Percentiles rank a stretch among this genome's conserved stretches.
Evolutionary conservation across 2,888 invertebrate genomes (phyloP).

Genomic region (Lutraria lutraria): DNA sequence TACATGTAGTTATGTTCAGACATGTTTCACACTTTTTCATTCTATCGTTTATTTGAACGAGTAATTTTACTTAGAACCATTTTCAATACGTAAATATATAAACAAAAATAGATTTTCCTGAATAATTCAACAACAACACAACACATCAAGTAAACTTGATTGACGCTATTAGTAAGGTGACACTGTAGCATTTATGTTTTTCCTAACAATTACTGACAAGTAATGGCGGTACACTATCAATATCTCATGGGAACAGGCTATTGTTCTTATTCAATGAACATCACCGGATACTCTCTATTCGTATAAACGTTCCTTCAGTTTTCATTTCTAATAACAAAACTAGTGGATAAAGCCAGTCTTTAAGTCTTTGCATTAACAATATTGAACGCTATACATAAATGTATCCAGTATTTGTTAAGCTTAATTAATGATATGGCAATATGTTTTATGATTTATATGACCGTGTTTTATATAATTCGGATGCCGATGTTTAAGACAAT

Average conservation of each 20-base stretch:
- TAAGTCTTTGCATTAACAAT: neutral
- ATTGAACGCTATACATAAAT: neutral
- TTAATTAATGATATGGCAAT: neutral
- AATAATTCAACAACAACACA: too few species aligned
- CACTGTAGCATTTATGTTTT: neutral
- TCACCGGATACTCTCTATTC: neutral
- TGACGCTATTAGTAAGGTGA: neutral
- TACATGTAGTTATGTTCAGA: too few species aligned
- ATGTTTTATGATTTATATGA: neutral
- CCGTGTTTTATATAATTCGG: neutral
- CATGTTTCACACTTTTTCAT: too few species aligned
- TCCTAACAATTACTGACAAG: neutral
- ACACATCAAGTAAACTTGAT: too few species aligned
- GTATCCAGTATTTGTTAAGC: neutral
- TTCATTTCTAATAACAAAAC: conserved; percentile 6
- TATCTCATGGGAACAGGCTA: neutral
- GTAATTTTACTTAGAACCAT: too few species aligned
- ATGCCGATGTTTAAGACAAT: neutral
- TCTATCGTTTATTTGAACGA: too few species aligned
- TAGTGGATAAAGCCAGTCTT: neutral
- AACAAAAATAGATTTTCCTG: too few species aligned
- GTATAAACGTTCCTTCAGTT: neutral
- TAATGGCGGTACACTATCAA: neutral
- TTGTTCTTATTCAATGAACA: neutral
- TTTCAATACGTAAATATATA: too few species aligned